phyloP scores from a whole-genome alignment of 1,140 invertebrate species.

The Meloidogyne exigua region DNA sequence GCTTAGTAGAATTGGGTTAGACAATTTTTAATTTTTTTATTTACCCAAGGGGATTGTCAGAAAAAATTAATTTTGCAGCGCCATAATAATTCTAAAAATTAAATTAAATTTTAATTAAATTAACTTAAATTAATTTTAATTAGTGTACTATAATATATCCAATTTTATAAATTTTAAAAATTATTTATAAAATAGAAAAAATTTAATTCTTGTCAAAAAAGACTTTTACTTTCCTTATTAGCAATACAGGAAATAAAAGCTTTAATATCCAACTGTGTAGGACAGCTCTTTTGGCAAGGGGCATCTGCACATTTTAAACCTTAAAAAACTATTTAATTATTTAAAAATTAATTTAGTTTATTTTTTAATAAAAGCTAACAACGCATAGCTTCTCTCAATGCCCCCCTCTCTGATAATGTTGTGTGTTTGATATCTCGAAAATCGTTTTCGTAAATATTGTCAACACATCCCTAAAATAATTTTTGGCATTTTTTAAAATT shows the following conservation, averaged over 20 bases:
- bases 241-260: slow-evolving; percentile 92
- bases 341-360: background rate
- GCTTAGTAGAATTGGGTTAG: slow-evolving; percentile 34
- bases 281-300: slow-evolving; percentile 95
- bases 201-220: no score
- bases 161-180: no score
- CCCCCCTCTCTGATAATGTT: slow-evolving; percentile 87
- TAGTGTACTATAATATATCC: no score
- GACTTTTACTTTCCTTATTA: slow-evolving; percentile 74
- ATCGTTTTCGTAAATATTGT: slow-evolving; percentile 76
- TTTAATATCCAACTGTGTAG: slow-evolving; percentile 94
- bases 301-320: slow-evolving; percentile 91
- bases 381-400: slow-evolving; percentile 80
- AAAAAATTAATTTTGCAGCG: slow-evolving; percentile 90
- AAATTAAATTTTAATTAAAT: no score
- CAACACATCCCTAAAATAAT: slow-evolving; percentile 17
- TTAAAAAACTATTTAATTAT: slow-evolving; percentile 62
- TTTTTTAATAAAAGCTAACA: slow-evolving; percentile 36
- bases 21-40: background rate
- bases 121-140: no score
- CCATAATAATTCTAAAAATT: slow-evolving; percentile 87
- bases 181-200: no score
- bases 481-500: slow-evolving; percentile 23
- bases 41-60: slow-evolving; percentile 84
- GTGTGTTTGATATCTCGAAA: slow-evolving; percentile 97